Evolutionary conservation across 2,797 vertebrate genomes (phyloP).

Genomic region (Bovichtus variegatus): DNA sequence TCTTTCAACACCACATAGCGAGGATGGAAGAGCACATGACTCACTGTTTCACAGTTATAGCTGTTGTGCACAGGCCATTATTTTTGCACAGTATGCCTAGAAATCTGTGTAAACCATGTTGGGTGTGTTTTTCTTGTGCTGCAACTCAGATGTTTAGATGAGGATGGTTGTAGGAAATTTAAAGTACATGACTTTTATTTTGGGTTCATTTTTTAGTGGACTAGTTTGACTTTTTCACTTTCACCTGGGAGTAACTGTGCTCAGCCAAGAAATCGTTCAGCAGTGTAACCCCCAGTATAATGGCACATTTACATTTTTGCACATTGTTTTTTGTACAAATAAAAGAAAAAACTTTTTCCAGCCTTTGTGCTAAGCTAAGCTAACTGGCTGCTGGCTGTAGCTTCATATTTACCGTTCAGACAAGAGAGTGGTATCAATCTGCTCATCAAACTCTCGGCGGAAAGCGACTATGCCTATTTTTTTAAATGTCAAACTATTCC

Average conservation of each 20-base stretch:
- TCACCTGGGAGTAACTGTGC: no score
- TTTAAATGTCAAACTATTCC: background rate
- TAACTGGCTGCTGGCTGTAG: background rate
- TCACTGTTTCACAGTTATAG: conserved; percentile 37
- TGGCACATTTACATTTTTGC: no score
- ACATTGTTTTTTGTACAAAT: no score
- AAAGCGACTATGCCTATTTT: background rate
- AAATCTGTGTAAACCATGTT: background rate
- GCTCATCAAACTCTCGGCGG: background rate
- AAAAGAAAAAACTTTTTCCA: no score
- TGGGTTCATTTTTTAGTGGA: background rate
- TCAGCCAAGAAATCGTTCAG: no score
- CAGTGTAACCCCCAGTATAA: no score
- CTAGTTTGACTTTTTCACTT: background rate
- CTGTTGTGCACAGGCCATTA: background rate
- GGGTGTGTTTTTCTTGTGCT: conserved; percentile 8
- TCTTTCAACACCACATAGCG: conserved; percentile 35
- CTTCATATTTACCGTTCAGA: background rate
- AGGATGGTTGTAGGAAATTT: background rate
- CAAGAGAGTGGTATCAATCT: background rate
- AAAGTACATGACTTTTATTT: background rate
- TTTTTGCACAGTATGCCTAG: conserved; percentile 12
- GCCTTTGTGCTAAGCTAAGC: no score
- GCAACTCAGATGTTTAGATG: background rate
- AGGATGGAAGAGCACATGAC: conserved; percentile 19